Base-by-base conservation (phyloP, 1,140 invertebrate species). In the Adelges cooleyi region DNA sequence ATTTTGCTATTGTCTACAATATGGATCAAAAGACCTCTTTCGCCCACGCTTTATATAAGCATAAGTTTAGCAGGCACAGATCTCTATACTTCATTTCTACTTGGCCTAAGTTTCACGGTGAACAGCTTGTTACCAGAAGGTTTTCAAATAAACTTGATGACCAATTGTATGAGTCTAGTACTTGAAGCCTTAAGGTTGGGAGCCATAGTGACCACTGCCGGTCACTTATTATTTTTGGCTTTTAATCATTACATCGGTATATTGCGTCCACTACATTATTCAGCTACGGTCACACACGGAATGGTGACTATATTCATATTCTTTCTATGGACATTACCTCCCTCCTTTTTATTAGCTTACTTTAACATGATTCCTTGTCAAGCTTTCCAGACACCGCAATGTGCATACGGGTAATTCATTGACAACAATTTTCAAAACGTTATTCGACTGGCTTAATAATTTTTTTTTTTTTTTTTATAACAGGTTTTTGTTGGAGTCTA, bases 171-270 rank as follows among this genome's bases (percentile, higher is more conserved):
- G 36, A 67, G 69, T 27, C 67, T 78, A 44, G 69, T 70, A 5
- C 65, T 82, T 2, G 81, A 82, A 71, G 78, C 77, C 6, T 73
- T 81, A 27, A 71, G 82, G 65, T 69, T 82, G 42, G 78, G 78
- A 5, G 77, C 77, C 2, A 73, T 83, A 36, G 75, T 84, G 11
- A 81, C 83, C 10, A 82, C 83, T 0, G 79, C 85, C 2, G 72
- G 80, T 8, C 85, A 87, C 72, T 75, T 87, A 5, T 70, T 85
- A 13, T 80, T 80, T 2, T 75, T 87, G 29, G 83, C 84, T 5
- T 71, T 84, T 17, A 85, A 86, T 71, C 86, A 87, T 69, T 85
- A 83, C 72, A 73, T 84, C 18, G 84, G 84, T 17, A 82, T 81
- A 40, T 70, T 81, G 5, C 76, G 77, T 67, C 84, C 84, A 0